Conservation (phyloP, 2,113 vertebrate genomes). For the Esox niger region DNA sequence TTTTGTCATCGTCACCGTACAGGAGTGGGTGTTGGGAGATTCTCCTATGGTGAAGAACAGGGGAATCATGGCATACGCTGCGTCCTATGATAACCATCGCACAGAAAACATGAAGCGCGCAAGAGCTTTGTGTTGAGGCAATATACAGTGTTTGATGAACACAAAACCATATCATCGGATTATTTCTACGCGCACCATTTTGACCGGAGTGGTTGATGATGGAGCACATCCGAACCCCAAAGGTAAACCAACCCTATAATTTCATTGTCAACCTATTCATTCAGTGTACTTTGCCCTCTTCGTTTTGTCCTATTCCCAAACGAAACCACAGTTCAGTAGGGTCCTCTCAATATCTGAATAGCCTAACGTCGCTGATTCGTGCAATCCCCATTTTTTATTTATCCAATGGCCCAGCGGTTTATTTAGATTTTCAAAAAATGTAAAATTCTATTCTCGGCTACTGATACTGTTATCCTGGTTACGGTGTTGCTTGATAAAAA, state of each 20-base stretch:
- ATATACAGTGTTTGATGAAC: not conserved
- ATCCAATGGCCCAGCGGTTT: not conserved
- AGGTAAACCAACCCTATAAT: slow-evolving; percentile 56
- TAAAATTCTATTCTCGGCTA: not conserved
- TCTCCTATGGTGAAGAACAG: not conserved
- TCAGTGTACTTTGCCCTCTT: not conserved
- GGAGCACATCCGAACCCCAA: slow-evolving; percentile 79
- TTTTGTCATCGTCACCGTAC: not conserved
- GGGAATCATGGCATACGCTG: slow-evolving; percentile 2
- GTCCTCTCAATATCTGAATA: not conserved
- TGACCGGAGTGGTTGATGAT: slow-evolving; percentile 59
- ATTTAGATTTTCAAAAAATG: not conserved
- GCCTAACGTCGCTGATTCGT: not conserved
- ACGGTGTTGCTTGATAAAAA: not conserved
- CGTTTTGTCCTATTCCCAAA: not conserved
- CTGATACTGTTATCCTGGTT: not conserved
- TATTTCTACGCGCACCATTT: slow-evolving; percentile 55
- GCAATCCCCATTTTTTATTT: not conserved
- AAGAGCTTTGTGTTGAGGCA: not conserved
- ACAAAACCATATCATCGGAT: slow-evolving; percentile 4
- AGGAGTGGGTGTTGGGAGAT: not conserved
- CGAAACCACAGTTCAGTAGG: not conserved
- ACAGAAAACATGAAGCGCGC: not conserved
- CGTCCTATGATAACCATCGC: not conserved
- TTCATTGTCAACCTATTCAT: not conserved